A percentile compares a stretch with the other conserved stretches of the same genome.
These are phyloP conservation scores for Lepetodrilus schrolli DNA, from an alignment of 2,888 invertebrate genomes.

Conservation along the genomic window DNA sequence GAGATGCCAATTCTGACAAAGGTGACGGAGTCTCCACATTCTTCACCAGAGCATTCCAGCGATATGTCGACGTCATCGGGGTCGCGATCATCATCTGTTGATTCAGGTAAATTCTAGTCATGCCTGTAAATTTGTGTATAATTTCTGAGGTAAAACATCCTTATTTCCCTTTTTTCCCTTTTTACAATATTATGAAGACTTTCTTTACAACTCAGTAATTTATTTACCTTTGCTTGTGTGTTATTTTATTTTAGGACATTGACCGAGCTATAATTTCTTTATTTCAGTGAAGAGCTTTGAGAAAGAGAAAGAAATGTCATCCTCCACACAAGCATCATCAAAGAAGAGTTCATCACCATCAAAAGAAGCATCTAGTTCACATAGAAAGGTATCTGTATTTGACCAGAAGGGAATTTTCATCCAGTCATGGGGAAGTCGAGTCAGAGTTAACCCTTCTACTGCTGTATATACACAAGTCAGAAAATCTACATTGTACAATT, in stretches of 20 bases:
- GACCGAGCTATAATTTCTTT: no score
- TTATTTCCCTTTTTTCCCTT: not conserved
- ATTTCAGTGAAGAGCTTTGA: slow-evolving; percentile 10
- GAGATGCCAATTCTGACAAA: slow-evolving; percentile 21
- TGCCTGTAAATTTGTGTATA: not conserved
- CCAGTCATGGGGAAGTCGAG: no score
- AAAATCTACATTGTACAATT: no score
- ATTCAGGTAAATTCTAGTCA: slow-evolving; percentile 16
- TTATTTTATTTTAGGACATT: not conserved
- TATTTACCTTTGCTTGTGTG: not conserved
- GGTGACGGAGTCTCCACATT: slow-evolving; percentile 3
- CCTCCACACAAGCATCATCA: not conserved
- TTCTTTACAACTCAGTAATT: not conserved
- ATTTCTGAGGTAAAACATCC: not conserved
- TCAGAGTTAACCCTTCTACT: no score
- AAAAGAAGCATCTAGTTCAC: not conserved
- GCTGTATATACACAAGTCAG: no score
- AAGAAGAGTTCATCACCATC: not conserved
- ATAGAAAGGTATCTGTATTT: slow-evolving; percentile 18
- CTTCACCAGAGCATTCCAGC: not conserved
- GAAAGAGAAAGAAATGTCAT: not conserved
- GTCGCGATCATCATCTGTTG: slow-evolving; percentile 18
- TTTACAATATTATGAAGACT: not conserved
- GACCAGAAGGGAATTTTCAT: no score
- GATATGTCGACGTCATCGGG: slow-evolving; percentile 20